Evolutionary conservation across 2,888 invertebrate species (phyloP), one percentile per base, ranked within the genome.

Genomic region (Pimpla rufipes): DNA sequence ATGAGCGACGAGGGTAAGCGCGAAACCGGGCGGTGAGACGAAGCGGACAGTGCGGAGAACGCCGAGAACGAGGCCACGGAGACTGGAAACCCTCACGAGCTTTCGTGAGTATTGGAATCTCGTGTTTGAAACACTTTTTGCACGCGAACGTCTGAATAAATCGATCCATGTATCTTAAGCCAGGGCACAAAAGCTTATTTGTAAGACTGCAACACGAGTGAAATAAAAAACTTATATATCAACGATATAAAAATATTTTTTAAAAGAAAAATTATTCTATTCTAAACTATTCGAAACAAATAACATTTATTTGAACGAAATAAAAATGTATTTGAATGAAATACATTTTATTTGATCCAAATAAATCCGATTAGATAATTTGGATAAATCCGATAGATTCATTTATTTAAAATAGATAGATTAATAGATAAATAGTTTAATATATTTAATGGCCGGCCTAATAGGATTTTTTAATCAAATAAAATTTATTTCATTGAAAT

Each of bases 61-160:
- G n/a, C 2, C 7, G n/a, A 23, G 47, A 67, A 50, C 47, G 50
- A 68, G 35, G 50, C 13, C 18, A 35, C 67, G 47, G 11, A 67
- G 29, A 50, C 47, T 5, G 35, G 18, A 35, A 68, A 68, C 67
- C 16, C 16, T 50, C 35, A 18, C 6, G 6, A 68, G 50, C 16
- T 67, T 16, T 50, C 50, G 67, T 18, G 35, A 35, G 23, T 40
- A 70, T 70, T 18, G 21, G 2, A 70, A 70, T 70, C 23, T 52
- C 52, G n/a, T 13, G 37, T 13, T 13, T 55, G 18, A 52, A 52
- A 52, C 52, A 35, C 5, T 55, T 55, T 52, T 59, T 59, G 1
- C 35, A 59, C 59, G 16, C 37, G 8, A 59, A 37, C 23, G 10
- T 23, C 21, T 2, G 10, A 13, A 55, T 21, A 37, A 59, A 59